phyloP scores from a whole-genome alignment of 2,888 invertebrate species.

The Metopia argyrocephala region DNA sequence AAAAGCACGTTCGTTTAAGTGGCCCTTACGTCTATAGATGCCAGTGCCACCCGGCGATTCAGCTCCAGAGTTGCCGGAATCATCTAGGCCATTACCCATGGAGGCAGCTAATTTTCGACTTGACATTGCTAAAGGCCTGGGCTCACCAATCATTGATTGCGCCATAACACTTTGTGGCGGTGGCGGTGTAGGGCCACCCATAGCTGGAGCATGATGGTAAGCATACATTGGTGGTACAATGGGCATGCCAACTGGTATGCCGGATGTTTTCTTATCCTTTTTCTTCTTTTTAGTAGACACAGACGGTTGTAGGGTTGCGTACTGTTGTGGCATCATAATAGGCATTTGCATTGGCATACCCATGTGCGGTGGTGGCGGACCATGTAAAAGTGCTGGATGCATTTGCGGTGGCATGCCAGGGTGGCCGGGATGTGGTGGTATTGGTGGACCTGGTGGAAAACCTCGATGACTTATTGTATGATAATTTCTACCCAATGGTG shows the following conservation, averaged over 20 bases:
- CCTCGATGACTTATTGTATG: conserved; percentile 80
- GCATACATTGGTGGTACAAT: conserved; percentile 80
- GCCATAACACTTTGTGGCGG: conserved; percentile 78
- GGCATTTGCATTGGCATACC: conserved; percentile 78
- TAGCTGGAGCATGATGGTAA: conserved; percentile 74
- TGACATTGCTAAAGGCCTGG: conserved; percentile 80
- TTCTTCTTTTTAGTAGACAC: conserved; percentile 81
- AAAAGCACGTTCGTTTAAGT: conserved; percentile 94
- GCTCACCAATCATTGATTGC: conserved; percentile 82
- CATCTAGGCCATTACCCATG: conserved; percentile 83
- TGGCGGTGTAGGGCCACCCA: conserved; percentile 68
- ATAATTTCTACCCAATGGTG: conserved; percentile 76
- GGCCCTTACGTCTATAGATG: conserved; percentile 94
- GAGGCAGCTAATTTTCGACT: conserved; percentile 84
- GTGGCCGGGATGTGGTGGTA: conserved; percentile 76
- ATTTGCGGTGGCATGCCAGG: conserved; percentile 67
- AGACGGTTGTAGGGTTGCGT: conserved; percentile 83
- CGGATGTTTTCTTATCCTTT: conserved; percentile 77
- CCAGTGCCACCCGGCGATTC: conserved; percentile 85
- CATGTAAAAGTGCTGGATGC: conserved; percentile 71
- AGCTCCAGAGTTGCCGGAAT: conserved; percentile 79
- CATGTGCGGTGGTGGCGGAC: conserved; percentile 73
- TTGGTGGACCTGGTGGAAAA: conserved; percentile 70
- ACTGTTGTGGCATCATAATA: conserved; percentile 81
- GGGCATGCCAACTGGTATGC: conserved; percentile 79